Percentiles rank a stretch among this genome's conserved stretches.
Evolutionary conservation across 1,140 invertebrate species (phyloP).

Genomic region (Platyscapa corneri): DNA sequence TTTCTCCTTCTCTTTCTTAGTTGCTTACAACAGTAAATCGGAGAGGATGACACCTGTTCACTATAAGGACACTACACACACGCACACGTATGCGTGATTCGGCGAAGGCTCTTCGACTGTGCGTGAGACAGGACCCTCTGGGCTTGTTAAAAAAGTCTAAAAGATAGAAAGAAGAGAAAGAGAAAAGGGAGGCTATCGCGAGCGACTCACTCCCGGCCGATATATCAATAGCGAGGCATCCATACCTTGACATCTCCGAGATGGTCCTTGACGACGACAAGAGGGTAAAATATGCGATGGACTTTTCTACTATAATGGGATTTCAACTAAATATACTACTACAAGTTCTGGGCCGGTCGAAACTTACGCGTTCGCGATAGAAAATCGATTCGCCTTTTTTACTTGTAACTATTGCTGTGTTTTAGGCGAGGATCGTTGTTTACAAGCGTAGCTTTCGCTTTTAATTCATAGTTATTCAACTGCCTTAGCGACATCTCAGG

Average conservation of each 20-base stretch:
- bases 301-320: conserved; percentile 64
- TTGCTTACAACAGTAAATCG: conserved; percentile 56
- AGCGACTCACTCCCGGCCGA: conserved; percentile 63
- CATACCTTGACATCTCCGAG: neutral
- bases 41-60: conserved; percentile 66
- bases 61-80: conserved; percentile 56
- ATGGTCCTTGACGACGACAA: neutral
- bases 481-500: neutral
- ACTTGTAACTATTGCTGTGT: neutral
- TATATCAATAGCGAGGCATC: conserved; percentile 67
- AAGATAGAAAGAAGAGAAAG: conserved; percentile 7
- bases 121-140: conserved; percentile 22
- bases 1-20: neutral
- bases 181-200: conserved; percentile 52
- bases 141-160: conserved; percentile 37
- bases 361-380: neutral
- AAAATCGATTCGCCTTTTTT: conserved; percentile 50
- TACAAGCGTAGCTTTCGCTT: neutral
- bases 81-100: conserved; percentile 54
- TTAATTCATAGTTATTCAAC: conserved; percentile 36
- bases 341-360: neutral
- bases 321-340: conserved; percentile 53
- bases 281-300: neutral
- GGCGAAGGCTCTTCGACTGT: neutral
- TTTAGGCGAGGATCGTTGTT: neutral